phyloP scores from a whole-genome alignment of 2,888 invertebrate genomes.

The Drosophila parthenogenetica region DNA sequence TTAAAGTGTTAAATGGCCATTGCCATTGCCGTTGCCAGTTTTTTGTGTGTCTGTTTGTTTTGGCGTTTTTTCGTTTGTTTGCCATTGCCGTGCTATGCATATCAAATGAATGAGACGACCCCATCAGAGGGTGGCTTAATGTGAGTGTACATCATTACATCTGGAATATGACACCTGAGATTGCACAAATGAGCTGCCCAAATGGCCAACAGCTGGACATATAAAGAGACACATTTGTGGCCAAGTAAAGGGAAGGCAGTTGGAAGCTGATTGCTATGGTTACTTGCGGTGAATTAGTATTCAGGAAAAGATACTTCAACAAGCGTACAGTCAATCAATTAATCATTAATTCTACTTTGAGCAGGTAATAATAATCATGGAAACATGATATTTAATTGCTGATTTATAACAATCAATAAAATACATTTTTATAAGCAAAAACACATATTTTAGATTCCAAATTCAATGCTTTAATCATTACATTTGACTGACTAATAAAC shows the following conservation, averaged over 20 bases:
- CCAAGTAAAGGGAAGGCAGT: neutral
- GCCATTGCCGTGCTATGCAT: constrained; percentile 47
- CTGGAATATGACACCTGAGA: constrained; percentile 69
- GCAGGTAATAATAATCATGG: neutral
- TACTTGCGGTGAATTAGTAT: neutral
- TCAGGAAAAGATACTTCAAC: neutral
- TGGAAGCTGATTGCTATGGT: constrained; percentile 20
- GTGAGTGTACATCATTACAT: constrained; percentile 48
- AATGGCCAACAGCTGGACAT: constrained; percentile 21
- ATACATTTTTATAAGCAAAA: too few species aligned
- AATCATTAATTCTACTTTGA: neutral
- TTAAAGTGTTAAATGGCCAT: constrained; percentile 67
- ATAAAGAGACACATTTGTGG: constrained; percentile 8
- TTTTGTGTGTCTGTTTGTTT: constrained; percentile 34
- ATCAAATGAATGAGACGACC: constrained; percentile 47
- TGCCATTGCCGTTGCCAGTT: constrained; percentile 1
- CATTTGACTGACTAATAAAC: too few species aligned
- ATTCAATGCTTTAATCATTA: too few species aligned
- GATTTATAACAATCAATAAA: neutral
- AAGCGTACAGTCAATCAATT: neutral
- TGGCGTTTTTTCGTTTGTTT: constrained; percentile 9
- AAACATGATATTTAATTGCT: neutral
- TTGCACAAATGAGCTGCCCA: constrained; percentile 43
- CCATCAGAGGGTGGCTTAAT: constrained; percentile 24
- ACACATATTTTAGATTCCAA: too few species aligned